Evolutionary conservation across 2,797 vertebrate species (phyloP).

Genomic region (Halcyon badia): DNA sequence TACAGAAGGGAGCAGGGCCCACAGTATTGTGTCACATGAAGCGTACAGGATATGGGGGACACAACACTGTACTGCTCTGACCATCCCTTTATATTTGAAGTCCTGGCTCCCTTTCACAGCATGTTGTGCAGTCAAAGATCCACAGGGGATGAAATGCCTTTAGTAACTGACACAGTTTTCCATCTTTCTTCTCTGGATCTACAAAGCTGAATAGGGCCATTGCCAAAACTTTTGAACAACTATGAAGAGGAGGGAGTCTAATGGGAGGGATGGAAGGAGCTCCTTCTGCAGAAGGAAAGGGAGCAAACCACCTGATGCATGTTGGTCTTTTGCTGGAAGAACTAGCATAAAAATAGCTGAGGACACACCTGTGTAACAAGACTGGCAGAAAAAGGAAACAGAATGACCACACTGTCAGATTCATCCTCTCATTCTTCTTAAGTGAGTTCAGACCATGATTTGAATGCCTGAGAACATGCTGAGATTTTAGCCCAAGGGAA

Average conservation of each 20-base stretch:
- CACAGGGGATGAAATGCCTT: background rate
- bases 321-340: background rate
- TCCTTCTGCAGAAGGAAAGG: background rate
- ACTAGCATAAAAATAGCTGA: background rate
- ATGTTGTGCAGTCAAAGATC: background rate
- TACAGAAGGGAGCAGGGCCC: background rate
- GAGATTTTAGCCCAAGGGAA: slow-evolving; percentile 13
- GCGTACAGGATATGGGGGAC: accelerated
- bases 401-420: background rate
- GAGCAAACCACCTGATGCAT: background rate
- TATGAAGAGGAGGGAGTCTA: background rate
- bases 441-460: background rate
- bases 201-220: background rate
- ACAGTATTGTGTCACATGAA: background rate
- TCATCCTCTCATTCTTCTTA: background rate
- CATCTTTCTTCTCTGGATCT: background rate
- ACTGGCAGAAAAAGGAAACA: background rate
- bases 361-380: background rate
- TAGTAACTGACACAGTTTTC: background rate
- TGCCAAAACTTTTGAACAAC: background rate
- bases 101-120: background rate
- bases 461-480: background rate
- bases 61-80: background rate
- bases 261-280: background rate
- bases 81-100: background rate